Evolutionary conservation across 2,888 invertebrate genomes (phyloP), one percentile per base, ranked within the genome.

Genomic region (Xestoiulus laeticollis): DNA sequence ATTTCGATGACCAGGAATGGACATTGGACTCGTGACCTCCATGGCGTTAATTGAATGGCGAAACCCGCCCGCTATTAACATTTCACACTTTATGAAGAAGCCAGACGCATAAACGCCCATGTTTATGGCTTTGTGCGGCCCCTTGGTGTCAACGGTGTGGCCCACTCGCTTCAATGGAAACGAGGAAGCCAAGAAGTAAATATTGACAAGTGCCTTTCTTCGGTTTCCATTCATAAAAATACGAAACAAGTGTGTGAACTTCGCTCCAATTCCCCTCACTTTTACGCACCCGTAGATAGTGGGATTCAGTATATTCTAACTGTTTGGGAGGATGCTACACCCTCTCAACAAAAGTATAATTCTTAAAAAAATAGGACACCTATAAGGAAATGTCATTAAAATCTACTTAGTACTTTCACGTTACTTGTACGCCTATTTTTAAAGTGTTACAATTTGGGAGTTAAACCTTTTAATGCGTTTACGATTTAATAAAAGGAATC

Each of bases 1-100:
- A n/a, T 59, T n/a, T n/a, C n/a, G 53, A 22, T 68, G 68, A 68
- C 68, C 68, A 68, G 26, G 12, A 68, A 68, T 68, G 68, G 68
- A 26, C 26, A 48, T 48, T 48, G 48, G 48, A 48, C 48, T 48
- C 48, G 48, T 48, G 19, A 48, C 48, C 48, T 38, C 38, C 38
- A 38, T 48, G 48, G 48, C n/a, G 14, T 48, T 48, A 48, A 48
- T 48, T 12, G 16, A 48, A 48, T 48, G 14, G 16, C 19, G 48
- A 48, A 48, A 48, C 19, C 48, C 48, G 48, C 48, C 48, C 48
- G 48, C 48, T 48, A 48, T 48, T 48, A 48, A 48, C 12, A 19
- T 48, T 16, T 16, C 48, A 19, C 12, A 19, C 48, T 48, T 43
- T 48, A 48, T 12, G 48, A 48, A 19, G 48, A 68, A 26, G 68